Evolutionary conservation across 2,113 vertebrate genomes (phyloP), one percentile per base, ranked within the genome.

Genomic region (Pheucticus melanocephalus): DNA sequence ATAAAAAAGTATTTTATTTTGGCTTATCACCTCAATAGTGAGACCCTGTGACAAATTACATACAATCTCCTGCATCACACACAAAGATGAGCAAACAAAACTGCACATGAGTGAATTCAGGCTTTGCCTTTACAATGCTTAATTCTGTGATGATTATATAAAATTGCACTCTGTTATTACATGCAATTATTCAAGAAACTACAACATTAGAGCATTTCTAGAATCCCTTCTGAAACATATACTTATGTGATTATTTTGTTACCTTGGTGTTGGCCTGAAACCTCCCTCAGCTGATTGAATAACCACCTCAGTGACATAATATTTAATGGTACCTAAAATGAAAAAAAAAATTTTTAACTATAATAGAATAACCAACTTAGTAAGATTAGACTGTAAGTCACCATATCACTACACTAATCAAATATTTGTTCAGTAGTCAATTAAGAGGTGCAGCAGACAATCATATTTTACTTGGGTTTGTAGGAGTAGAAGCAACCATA

Each of bases 291-390:
- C 95, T 7, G 95, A 96, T 51, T 94, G 98, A 97, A 99, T 97
- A 90, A 98, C 94, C 93, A 99, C 96, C 97, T 99, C 99, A 2
- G 99, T 99, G 95, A 99, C 87, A 95, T 99, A 99, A 81, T 99
- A 98, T 88, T 99, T 99, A 92, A 98, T 76, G 19, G 97, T 98
- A 80, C 97, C 99, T 99, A 96, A 76, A 98, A 97, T 69, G 65
- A 96, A 75, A 97, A 63, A 95, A 37, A 57, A 51, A 92, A 28
- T 47, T 87, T 83, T 81, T 25, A 75, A 73, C 31, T 28, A n/a
- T 9, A 87, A 17, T 2, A 77, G n/a, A 90, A 93, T 22, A 94
- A 92, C 5, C 1, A 2, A 45, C 48, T 57, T 73, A 11, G 40
- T 80, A 79, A 69, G 23, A 85, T 28, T 24, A 82, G 40, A 54